Conservation (phyloP, 2,113 vertebrate species). For the Chaetops frenatus region DNA sequence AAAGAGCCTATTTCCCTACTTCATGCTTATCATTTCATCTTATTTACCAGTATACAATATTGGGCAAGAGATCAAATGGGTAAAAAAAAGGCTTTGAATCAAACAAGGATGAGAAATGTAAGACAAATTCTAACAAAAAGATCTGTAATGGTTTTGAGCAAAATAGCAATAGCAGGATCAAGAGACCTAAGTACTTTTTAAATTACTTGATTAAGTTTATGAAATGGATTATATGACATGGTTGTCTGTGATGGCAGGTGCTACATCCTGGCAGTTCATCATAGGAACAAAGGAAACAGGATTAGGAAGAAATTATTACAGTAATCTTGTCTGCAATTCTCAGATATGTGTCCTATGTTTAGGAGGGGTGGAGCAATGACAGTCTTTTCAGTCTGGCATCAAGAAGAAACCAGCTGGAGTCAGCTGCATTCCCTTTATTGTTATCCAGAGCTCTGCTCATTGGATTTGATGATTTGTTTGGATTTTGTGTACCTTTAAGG, state of each 20-base stretch:
- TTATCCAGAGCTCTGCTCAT: neutral
- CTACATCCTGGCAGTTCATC: neutral
- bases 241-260: constrained; percentile 4
- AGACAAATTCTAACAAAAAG: neutral
- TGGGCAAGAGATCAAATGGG: neutral
- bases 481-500: neutral
- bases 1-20: neutral
- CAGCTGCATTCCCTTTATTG: neutral
- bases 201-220: neutral
- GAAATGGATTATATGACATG: constrained; percentile 16
- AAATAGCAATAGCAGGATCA: neutral
- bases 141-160: neutral
- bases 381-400: neutral
- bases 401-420: neutral
- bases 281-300: neutral
- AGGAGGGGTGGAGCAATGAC: neutral
- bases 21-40: neutral
- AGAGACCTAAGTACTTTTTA: neutral
- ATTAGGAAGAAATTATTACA: constrained; percentile 12
- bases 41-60: neutral
- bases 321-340: constrained; percentile 10
- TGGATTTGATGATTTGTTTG: neutral
- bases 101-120: neutral
- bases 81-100: neutral
- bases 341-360: neutral